A percentile compares a stretch with the other conserved stretches of the same genome.
Conservation (phyloP, 2,888 invertebrate species). For the Ectemnius cavifrons region DNA sequence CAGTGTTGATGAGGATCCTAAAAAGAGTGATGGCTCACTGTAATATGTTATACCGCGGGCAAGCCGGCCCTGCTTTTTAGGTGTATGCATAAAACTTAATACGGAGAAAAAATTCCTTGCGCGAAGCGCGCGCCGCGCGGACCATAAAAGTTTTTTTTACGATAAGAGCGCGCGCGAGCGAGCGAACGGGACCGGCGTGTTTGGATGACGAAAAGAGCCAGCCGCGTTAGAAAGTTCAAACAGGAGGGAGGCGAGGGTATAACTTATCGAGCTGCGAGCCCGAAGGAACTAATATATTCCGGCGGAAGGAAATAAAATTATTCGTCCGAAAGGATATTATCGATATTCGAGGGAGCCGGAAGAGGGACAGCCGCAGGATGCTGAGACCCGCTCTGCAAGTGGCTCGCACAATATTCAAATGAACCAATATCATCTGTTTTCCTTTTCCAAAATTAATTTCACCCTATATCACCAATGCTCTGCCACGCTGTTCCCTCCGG, state of each 20-base stretch:
- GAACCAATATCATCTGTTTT: constrained; percentile 67
- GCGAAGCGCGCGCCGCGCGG: constrained; percentile 19
- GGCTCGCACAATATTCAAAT: constrained; percentile 67
- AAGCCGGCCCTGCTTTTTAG: constrained; percentile 12
- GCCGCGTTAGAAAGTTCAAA: constrained; percentile 48
- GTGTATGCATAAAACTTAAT: constrained; percentile 52
- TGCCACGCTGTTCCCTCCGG: neutral
- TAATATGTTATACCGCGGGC: constrained; percentile 13
- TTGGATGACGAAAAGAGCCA: constrained; percentile 14
- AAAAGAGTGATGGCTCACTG: neutral
- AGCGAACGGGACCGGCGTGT: constrained; percentile 34
- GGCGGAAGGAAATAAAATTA: constrained; percentile 69
- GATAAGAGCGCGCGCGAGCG: constrained; percentile 44
- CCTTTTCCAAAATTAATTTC: constrained; percentile 67
- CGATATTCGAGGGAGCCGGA: constrained; percentile 60
- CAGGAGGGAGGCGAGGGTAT: constrained; percentile 41
- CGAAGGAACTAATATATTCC: constrained; percentile 64
- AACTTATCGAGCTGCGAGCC: constrained; percentile 53
- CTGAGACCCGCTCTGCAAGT: constrained; percentile 11
- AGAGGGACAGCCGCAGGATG: constrained; percentile 24
- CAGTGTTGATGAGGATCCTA: constrained; percentile 10
- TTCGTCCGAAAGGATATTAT: constrained; percentile 70
- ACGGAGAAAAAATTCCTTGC: constrained; percentile 49
- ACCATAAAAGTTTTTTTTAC: constrained; percentile 58
- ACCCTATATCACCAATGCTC: neutral